Conservation (phyloP, 2,888 invertebrate species). For the Agrochola macilenta region DNA sequence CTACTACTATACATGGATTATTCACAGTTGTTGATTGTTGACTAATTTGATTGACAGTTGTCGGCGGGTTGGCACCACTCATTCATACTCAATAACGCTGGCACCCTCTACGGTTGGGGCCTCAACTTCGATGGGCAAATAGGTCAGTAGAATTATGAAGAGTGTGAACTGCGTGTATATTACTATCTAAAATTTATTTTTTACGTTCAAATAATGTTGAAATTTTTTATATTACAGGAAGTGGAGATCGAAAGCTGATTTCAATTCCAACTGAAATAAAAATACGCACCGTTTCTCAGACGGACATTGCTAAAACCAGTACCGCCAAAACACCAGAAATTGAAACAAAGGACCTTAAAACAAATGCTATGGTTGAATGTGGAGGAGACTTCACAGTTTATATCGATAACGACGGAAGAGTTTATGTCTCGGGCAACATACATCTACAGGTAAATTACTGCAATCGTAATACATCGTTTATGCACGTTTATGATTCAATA, state of each 20-base stretch:
- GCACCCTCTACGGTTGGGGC: slow-evolving; percentile 95
- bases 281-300: slow-evolving; percentile 80
- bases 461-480: not conserved
- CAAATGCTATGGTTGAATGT: slow-evolving; percentile 90
- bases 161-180: not conserved
- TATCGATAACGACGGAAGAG: slow-evolving; percentile 91
- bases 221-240: slow-evolving; percentile 76
- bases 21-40: not conserved
- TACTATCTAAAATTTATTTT: not conserved
- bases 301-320: slow-evolving; percentile 73
- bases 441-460: slow-evolving; percentile 77
- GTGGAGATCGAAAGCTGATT: slow-evolving; percentile 92
- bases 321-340: slow-evolving; percentile 72
- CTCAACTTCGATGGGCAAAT: slow-evolving; percentile 97
- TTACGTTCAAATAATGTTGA: not conserved
- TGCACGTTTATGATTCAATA: not conserved
- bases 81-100: slow-evolving; percentile 93
- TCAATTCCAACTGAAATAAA: slow-evolving; percentile 90
- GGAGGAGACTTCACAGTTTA: slow-evolving; percentile 95
- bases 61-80: slow-evolving; percentile 96
- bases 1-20: not conserved
- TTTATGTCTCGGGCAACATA: slow-evolving; percentile 95
- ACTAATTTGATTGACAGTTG: slow-evolving; percentile 71
- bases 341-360: slow-evolving; percentile 72
- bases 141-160: slow-evolving; percentile 84